Evolutionary conservation across 1,140 invertebrate genomes (phyloP).

Genomic region (Megalopta genalis): DNA sequence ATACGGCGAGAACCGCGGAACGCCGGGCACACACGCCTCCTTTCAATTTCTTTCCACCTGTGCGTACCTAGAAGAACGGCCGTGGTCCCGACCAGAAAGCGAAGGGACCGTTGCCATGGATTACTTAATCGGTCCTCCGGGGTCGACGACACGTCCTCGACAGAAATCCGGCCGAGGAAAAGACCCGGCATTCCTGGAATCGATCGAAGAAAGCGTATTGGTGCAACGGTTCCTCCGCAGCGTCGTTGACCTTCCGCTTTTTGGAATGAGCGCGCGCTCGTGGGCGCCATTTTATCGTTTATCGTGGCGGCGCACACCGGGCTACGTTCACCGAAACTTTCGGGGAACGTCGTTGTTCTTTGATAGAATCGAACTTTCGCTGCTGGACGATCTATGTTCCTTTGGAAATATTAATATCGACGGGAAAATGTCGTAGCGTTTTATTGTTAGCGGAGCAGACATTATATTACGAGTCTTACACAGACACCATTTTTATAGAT

Average conservation of each 20-base stretch:
- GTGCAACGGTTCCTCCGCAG: slow-evolving; percentile 33
- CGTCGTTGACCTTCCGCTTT: slow-evolving; percentile 45
- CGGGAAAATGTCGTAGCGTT: too few species aligned
- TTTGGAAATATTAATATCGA: too few species aligned
- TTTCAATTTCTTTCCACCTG: slow-evolving; percentile 47
- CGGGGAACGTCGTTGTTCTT: too few species aligned
- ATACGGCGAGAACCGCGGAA: slow-evolving; percentile 22
- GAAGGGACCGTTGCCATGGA: neutral
- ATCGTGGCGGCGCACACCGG: neutral
- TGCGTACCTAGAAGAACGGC: slow-evolving; percentile 26
- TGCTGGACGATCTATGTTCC: too few species aligned
- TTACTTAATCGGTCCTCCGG: slow-evolving; percentile 18
- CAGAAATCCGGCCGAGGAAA: slow-evolving; percentile 6
- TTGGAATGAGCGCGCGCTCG: neutral
- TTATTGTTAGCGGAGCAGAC: too few species aligned
- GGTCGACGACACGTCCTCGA: slow-evolving; percentile 28
- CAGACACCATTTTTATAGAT: too few species aligned
- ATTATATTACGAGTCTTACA: too few species aligned
- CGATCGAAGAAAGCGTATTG: slow-evolving; percentile 46
- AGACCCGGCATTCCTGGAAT: slow-evolving; percentile 28
- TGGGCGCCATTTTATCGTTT: neutral
- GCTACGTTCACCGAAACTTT: neutral
- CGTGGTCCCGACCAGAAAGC: slow-evolving; percentile 16
- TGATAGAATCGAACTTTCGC: too few species aligned
- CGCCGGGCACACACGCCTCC: slow-evolving; percentile 17